These are phyloP conservation scores for Drosophila dunni DNA, from an alignment of 1,140 invertebrate genomes.

Conservation along the genomic window DNA sequence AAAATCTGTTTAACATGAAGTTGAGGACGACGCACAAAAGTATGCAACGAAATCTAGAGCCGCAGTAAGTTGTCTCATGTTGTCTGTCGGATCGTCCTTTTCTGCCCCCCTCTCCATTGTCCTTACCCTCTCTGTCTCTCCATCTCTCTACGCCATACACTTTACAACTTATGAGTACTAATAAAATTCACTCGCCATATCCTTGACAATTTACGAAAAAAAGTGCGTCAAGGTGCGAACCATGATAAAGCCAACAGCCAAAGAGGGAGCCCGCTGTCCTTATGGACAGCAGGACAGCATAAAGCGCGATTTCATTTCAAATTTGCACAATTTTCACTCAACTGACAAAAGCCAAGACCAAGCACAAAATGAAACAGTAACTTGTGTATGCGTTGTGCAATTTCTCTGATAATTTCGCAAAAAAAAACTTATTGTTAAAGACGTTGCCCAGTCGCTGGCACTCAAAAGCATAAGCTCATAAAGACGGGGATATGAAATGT, in stretches of 20 bases:
- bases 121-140: too few relatives aligned
- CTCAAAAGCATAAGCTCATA: slow-evolving; percentile 2
- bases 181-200: slow-evolving; percentile 78
- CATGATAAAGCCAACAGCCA: slow-evolving; percentile 24
- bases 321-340: slow-evolving; percentile 31
- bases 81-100: slow-evolving; percentile 9
- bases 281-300: slow-evolving; percentile 40
- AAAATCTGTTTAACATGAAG: slow-evolving; percentile 81
- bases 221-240: slow-evolving; percentile 71
- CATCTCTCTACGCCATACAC: slow-evolving; percentile 50
- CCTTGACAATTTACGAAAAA: slow-evolving; percentile 52
- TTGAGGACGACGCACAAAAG: slow-evolving; percentile 52
- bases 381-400: slow-evolving; percentile 46
- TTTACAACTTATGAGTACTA: slow-evolving; percentile 80
- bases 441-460: background rate
- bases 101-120: slow-evolving; percentile 8
- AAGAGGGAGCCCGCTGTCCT: background rate
- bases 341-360: background rate
- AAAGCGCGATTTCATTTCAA: slow-evolving; percentile 48
- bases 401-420: slow-evolving; percentile 67
- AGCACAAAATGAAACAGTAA: slow-evolving; percentile 52
- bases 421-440: slow-evolving; percentile 21
- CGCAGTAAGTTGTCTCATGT: slow-evolving; percentile 17
- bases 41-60: slow-evolving; percentile 48
- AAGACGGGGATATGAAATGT: background rate